A percentile compares a stretch with the other conserved stretches of the same genome.
Evolutionary conservation across 2,113 vertebrate species (phyloP).

Genomic region (Pachypanchax playfairii): DNA sequence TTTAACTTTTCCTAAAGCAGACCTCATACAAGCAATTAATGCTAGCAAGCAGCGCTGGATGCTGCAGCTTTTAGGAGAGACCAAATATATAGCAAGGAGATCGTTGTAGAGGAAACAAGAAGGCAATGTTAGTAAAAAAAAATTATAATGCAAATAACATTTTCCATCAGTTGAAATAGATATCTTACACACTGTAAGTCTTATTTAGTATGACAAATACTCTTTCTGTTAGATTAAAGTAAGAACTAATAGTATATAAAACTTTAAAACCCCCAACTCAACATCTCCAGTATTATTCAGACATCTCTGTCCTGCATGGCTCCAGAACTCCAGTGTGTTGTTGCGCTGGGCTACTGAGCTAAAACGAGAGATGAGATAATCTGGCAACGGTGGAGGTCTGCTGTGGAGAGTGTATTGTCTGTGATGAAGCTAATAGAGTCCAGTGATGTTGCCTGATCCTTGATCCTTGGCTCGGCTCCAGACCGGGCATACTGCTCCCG

Average conservation of each 20-base stretch:
- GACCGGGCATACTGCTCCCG: slow-evolving; percentile 66
- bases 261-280: slow-evolving; percentile 16
- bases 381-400: slow-evolving; percentile 65
- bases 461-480: slow-evolving; percentile 70
- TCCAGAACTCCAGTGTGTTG: slow-evolving; percentile 48
- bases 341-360: slow-evolving; percentile 54
- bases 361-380: slow-evolving; percentile 71
- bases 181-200: background rate
- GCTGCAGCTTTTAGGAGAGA: slow-evolving; percentile 51
- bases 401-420: slow-evolving; percentile 71
- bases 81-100: no score
- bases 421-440: slow-evolving; percentile 73
- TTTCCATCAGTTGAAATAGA: background rate
- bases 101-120: slow-evolving; percentile 47
- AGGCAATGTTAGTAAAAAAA: slow-evolving; percentile 33
- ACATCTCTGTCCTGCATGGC: slow-evolving; percentile 40
- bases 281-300: slow-evolving; percentile 29
- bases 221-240: slow-evolving; percentile 4
- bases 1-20: slow-evolving; percentile 52
- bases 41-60: slow-evolving; percentile 29
- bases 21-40: slow-evolving; percentile 60
- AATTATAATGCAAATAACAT: background rate
- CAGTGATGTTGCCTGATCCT: slow-evolving; percentile 69
- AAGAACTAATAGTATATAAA: slow-evolving; percentile 14
- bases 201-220: slow-evolving; percentile 8